Conservation (phyloP, 2,888 invertebrate species). For the Trichogramma evanescens region DNA sequence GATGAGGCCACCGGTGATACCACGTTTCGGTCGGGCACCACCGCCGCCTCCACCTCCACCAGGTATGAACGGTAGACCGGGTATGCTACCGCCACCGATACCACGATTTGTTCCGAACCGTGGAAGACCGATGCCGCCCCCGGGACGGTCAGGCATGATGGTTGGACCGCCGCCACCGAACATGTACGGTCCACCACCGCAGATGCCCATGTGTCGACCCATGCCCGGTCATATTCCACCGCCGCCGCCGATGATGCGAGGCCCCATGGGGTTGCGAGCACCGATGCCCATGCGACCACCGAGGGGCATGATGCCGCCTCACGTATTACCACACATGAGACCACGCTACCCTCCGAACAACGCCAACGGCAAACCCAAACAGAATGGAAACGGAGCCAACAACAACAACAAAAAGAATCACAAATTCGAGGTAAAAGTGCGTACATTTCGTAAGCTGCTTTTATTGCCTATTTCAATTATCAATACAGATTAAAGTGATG, state of each 20-base stretch:
- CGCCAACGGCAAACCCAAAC: conserved; percentile 34
- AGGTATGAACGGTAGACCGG: conserved; percentile 23
- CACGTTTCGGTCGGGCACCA: conserved; percentile 29
- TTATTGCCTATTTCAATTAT: not conserved
- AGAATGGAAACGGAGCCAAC: not conserved
- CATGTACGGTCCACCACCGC: conserved; percentile 2
- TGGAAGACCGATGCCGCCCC: conserved; percentile 10
- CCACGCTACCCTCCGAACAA: conserved; percentile 35
- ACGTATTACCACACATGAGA: conserved; percentile 35
- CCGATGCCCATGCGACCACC: conserved; percentile 28
- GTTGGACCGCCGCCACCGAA: not conserved
- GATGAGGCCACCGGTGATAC: conserved; percentile 32
- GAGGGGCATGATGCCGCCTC: conserved; percentile 31
- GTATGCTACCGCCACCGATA: conserved; percentile 25
- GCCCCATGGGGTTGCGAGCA: conserved; percentile 26
- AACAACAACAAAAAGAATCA: conserved; percentile 35
- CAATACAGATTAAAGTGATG: not conserved
- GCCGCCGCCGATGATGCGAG: conserved; percentile 23
- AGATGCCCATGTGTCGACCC: not conserved
- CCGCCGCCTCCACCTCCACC: conserved; percentile 27
- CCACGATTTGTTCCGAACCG: conserved; percentile 22
- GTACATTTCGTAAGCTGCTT: not conserved
- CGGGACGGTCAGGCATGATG: not conserved
- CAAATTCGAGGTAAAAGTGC: conserved; percentile 37
- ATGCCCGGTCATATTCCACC: conserved; percentile 21